Conservation (phyloP, 2,797 vertebrate species). For the Helarctos malayanus region DNA sequence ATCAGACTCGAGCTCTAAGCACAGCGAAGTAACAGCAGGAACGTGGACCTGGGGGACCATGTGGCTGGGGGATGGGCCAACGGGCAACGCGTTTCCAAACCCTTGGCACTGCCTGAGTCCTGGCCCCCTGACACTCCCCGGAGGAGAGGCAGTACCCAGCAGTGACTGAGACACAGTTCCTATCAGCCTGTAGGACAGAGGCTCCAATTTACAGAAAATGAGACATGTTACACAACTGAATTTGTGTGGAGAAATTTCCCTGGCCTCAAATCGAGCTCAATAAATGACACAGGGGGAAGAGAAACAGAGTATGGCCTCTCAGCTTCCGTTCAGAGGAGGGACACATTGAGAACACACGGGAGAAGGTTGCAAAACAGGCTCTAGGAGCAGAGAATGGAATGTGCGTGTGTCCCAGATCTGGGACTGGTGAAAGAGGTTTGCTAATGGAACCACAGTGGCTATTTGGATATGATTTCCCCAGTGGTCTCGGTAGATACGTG, state of each 20-base stretch:
- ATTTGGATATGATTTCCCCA: neutral
- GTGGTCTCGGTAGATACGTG: neutral
- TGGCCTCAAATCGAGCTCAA: neutral
- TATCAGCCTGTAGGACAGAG: neutral
- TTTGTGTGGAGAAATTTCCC: neutral
- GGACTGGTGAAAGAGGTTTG: neutral
- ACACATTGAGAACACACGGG: neutral
- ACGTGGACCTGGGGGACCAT: neutral
- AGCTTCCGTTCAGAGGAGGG: neutral
- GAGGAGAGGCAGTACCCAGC: neutral
- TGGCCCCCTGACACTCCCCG: neutral
- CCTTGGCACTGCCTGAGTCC: neutral
- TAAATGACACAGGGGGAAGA: neutral
- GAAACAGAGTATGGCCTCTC: neutral
- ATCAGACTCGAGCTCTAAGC: neutral
- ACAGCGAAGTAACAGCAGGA: neutral
- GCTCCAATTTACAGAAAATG: constrained; percentile 10
- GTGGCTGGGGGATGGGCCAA: neutral
- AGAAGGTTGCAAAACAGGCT: neutral
- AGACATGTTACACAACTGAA: neutral
- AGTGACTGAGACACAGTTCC: neutral
- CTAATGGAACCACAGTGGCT: neutral
- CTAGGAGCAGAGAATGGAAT: neutral
- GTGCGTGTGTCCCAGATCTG: neutral
- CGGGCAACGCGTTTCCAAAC: neutral